These are phyloP conservation scores for Phenganax marumi DNA, from an alignment of 92 coral and sea anemone species.

Conservation along the genomic window DNA sequence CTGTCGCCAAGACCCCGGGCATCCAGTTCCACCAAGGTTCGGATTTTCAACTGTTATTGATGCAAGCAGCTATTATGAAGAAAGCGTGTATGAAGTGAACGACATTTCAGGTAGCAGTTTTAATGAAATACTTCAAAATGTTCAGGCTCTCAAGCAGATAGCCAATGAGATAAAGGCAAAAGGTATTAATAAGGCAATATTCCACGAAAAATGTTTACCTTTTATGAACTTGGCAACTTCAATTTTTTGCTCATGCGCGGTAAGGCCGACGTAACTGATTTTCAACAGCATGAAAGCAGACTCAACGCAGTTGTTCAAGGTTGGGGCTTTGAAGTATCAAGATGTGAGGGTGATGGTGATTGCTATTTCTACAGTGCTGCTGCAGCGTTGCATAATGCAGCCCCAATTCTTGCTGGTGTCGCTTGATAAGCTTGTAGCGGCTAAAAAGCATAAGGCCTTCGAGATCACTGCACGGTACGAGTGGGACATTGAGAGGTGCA, in stretches of 20 bases:
- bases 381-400: too few species aligned
- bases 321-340: background rate
- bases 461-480: too few species aligned
- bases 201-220: background rate
- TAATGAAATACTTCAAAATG: background rate
- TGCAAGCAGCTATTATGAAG: too few species aligned
- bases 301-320: background rate
- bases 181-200: background rate
- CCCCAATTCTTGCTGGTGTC: too few species aligned
- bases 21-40: background rate
- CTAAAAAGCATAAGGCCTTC: too few species aligned
- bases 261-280: too few species aligned
- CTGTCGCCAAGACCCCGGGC: too few species aligned
- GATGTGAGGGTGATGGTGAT: background rate
- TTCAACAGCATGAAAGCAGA: background rate
- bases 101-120: background rate
- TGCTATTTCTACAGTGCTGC: background rate
- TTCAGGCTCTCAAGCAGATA: background rate
- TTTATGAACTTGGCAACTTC: constrained; percentile 4
- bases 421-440: too few species aligned
- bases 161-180: background rate
- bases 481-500: too few species aligned
- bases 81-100: background rate
- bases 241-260: too few species aligned
- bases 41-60: too few species aligned